Evolutionary conservation across 2,888 invertebrate species (phyloP).

Genomic region (Eristalis arbustorum): DNA sequence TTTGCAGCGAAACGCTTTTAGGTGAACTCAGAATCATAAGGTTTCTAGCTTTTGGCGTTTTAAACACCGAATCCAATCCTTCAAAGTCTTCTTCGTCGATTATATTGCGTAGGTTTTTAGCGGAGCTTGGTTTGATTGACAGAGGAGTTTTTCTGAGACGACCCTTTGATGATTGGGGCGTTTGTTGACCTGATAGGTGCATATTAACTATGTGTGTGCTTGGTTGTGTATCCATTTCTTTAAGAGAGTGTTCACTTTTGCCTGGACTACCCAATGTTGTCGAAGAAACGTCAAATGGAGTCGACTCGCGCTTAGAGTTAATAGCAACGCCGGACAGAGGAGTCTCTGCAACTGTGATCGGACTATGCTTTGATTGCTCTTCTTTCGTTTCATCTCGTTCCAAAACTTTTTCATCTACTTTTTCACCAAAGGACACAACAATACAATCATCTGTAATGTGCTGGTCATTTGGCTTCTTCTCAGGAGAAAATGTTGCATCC

Average conservation of each 20-base stretch:
- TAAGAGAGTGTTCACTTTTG: background rate
- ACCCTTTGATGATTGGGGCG: slow-evolving; percentile 5
- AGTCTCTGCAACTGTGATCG: background rate
- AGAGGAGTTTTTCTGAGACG: background rate
- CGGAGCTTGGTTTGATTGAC: background rate
- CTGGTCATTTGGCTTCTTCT: slow-evolving; percentile 13
- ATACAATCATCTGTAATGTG: background rate
- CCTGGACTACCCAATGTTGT: background rate
- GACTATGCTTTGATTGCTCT: background rate
- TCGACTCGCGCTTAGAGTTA: background rate
- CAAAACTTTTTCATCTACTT: no score
- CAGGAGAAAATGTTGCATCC: slow-evolving; percentile 33
- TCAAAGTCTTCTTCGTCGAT: slow-evolving; percentile 63
- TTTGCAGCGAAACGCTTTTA: slow-evolving; percentile 75
- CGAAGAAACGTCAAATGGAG: background rate
- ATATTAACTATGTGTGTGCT: background rate
- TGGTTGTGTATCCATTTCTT: background rate
- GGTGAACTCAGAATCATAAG: slow-evolving; percentile 77
- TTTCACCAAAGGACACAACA: background rate
- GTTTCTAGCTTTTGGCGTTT: slow-evolving; percentile 77
- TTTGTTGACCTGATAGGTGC: background rate
- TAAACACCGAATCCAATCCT: slow-evolving; percentile 74
- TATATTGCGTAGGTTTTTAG: background rate
- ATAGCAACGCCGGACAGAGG: background rate
- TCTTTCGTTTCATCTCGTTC: background rate